Conservation (phyloP, 2,888 invertebrate species). For the Apamea crenata region DNA sequence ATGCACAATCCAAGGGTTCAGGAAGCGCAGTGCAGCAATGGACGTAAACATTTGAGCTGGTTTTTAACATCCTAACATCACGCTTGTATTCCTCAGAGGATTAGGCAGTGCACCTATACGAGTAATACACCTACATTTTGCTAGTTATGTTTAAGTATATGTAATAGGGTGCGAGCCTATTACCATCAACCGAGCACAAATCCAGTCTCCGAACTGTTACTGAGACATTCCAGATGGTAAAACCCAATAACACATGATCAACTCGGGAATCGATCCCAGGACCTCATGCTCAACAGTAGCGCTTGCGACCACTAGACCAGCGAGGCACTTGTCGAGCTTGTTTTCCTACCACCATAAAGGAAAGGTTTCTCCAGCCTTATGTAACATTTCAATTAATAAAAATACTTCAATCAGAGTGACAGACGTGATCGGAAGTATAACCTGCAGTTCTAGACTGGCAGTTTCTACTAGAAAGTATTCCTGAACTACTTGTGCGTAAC, state of each 20-base stretch:
- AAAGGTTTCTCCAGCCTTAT: constrained; percentile 18
- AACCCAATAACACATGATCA: background rate
- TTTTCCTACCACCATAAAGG: background rate
- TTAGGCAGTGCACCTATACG: too few species aligned
- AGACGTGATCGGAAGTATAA: constrained; percentile 56
- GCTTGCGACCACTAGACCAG: background rate
- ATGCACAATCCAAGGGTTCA: background rate
- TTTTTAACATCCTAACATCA: background rate
- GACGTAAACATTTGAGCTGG: background rate
- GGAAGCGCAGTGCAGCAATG: background rate
- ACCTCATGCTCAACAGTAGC: background rate
- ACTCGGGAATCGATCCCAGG: too few species aligned
- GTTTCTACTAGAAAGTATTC: constrained; percentile 60
- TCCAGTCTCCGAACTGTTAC: background rate
- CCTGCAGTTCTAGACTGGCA: constrained; percentile 20
- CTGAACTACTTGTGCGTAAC: constrained; percentile 17
- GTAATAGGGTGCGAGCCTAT: background rate
- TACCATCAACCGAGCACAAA: background rate
- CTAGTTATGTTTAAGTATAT: too few species aligned
- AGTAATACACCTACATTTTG: too few species aligned
- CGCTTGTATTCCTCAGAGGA: too few species aligned
- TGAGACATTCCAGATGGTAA: background rate
- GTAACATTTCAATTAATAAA: constrained; percentile 55
- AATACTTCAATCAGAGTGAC: constrained; percentile 43
- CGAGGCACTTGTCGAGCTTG: background rate